Evolutionary conservation across 2,797 vertebrate genomes (phyloP), one percentile per base, ranked within the genome.

Genomic region (Prunella strophiata): DNA sequence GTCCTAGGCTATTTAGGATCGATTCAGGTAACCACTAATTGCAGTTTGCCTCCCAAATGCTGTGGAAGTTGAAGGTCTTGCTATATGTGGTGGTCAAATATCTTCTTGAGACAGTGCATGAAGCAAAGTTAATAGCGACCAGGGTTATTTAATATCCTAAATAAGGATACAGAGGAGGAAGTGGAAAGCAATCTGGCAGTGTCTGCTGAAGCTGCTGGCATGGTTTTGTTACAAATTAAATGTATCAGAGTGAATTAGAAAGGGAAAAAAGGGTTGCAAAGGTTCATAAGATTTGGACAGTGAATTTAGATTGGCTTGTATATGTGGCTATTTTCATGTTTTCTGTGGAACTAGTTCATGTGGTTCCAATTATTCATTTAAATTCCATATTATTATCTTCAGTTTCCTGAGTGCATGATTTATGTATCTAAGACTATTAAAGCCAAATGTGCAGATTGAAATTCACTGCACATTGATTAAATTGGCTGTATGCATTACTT

Each of bases 401-500:
- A 50, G 75, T 87, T 94, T 94, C 71, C 83, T 55, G 83, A 93
- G 43, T 83, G 67, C 19, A 23, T 91, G 88, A 94, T 91, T 94
- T 90, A 81, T 91, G 47, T 89, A 94, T 77, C 42, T 74, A 70
- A 76, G 61, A 80, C 80, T 71, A 68, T 80, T 91, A 94, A 95
- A 95, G 87, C 77, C 80, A 95, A 94, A 65, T 30, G 48, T 3
- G 0, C 79, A 74, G 79, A 92, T 87, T 94, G 74, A 94, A 90
- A 94, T 94, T 91, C 93, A 89, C 34, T 77, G 75, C 68, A 65
- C 87, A 45, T 81, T 85, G 96, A 87, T 90, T 95, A 95, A 97
- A 96, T 95, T 95, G 78, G 88, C 91, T 96, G 88, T 88, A 89
- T 94, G 85, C 52, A 65, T 95, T 97, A 88, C 94, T 93, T 92